phyloP scores from a whole-genome alignment of 2,797 vertebrate species.

The Tapirus indicus region DNA sequence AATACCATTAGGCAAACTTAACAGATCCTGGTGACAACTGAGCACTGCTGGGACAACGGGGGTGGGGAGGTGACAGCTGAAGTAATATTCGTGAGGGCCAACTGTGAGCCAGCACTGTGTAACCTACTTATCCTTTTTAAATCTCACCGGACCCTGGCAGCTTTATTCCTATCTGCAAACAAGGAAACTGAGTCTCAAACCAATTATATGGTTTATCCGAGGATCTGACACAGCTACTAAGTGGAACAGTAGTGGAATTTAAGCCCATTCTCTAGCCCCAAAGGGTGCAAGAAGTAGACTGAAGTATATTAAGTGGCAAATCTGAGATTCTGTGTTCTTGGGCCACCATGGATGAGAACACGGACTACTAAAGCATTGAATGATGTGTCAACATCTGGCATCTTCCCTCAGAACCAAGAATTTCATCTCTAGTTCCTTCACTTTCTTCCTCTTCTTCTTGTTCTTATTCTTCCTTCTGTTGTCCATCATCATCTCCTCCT shows the following conservation, averaged over 20 bases:
- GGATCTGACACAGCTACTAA: neutral
- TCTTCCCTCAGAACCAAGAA: neutral
- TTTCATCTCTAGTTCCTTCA: neutral
- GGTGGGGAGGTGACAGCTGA: fast-evolving
- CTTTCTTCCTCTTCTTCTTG: neutral
- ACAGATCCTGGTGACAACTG: neutral
- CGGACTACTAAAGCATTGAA: neutral
- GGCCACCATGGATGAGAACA: neutral
- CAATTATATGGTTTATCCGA: neutral
- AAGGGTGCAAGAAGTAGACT: neutral
- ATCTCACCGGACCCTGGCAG: fast-evolving
- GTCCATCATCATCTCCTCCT: neutral
- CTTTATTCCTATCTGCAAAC: neutral
- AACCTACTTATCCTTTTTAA: no score
- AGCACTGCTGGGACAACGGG: fast-evolving
- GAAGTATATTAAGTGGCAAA: neutral
- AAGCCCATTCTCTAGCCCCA: neutral
- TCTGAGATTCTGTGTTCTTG: neutral
- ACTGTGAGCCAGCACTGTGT: fast-evolving
- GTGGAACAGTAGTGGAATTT: neutral
- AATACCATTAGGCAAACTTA: no score
- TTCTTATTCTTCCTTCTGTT: neutral
- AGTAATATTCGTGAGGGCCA: fast-evolving
- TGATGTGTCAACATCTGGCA: no score
- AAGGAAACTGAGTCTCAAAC: neutral